Conservation (phyloP, 2,888 invertebrate genomes). For the Thereva nobilitata region DNA sequence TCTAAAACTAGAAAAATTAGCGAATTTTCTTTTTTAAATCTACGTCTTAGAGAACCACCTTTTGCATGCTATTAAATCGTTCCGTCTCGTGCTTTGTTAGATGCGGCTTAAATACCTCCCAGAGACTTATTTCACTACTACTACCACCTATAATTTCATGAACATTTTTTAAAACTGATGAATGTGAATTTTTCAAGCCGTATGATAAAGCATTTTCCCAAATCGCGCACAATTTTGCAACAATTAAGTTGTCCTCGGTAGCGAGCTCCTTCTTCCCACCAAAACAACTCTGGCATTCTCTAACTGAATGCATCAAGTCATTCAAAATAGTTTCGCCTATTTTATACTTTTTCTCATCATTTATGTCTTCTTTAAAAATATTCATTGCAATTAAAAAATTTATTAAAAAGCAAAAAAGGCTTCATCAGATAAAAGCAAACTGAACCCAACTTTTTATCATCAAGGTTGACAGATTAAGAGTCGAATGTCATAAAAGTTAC, state of each 20-base stretch:
- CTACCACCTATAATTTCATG: constrained; percentile 69
- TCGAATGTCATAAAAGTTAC: too few relatives aligned
- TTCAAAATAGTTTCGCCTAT: constrained; percentile 44
- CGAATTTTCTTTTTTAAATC: not conserved
- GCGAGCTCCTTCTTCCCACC: constrained; percentile 88
- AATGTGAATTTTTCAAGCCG: constrained; percentile 70
- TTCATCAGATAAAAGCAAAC: too few relatives aligned
- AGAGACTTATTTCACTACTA: constrained; percentile 63
- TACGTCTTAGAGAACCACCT: constrained; percentile 50
- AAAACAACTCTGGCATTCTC: constrained; percentile 76
- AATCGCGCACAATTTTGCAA: constrained; percentile 67
- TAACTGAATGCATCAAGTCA: constrained; percentile 50
- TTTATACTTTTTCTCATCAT: too few relatives aligned
- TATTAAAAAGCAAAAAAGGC: too few relatives aligned
- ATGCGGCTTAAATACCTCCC: constrained; percentile 78
- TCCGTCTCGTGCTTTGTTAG: constrained; percentile 87
- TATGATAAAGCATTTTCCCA: constrained; percentile 79
- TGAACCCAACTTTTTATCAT: too few relatives aligned
- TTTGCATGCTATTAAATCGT: constrained; percentile 73
- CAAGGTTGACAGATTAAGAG: too few relatives aligned
- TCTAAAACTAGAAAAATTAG: constrained; percentile 50
- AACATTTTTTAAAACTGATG: constrained; percentile 67
- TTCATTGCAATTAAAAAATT: too few relatives aligned
- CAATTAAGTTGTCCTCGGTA: constrained; percentile 75
- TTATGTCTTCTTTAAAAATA: too few relatives aligned